phyloP scores from a whole-genome alignment of 2,888 invertebrate genomes.

The Allolobophora icterica region DNA sequence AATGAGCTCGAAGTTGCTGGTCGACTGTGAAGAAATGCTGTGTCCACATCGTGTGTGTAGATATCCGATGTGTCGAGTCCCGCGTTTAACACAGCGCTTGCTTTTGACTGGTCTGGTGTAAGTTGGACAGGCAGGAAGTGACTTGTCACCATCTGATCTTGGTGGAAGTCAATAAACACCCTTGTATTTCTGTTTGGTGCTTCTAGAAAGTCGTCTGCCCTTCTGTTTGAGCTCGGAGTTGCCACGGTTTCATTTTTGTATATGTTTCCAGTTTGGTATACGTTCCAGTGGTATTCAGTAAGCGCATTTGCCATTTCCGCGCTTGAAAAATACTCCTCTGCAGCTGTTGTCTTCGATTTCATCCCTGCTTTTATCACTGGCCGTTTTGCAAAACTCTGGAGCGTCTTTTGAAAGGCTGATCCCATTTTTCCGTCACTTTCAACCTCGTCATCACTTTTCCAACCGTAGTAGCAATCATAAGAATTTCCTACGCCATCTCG shows the following conservation, averaged over 20 bases:
- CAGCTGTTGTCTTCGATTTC: not conserved
- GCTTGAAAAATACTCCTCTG: constrained; percentile 8
- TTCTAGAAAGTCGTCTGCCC: not conserved
- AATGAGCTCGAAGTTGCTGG: not conserved
- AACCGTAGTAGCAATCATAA: not conserved
- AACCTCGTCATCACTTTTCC: not conserved
- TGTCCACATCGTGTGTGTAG: not conserved
- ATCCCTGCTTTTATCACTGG: not conserved
- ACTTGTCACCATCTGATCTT: not conserved
- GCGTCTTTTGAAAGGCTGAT: not conserved
- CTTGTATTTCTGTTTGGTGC: not conserved
- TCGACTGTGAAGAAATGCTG: not conserved
- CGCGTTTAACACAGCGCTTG: not conserved
- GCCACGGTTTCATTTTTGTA: not conserved
- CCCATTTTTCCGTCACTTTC: not conserved
- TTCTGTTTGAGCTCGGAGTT: not conserved
- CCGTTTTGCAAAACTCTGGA: not conserved
- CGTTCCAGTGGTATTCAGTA: not conserved
- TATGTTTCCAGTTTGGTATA: not conserved
- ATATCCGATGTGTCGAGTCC: not conserved
- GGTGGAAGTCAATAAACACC: not conserved
- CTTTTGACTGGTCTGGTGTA: not conserved
- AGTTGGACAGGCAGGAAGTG: not conserved
- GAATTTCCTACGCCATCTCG: not conserved
- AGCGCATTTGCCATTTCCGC: not conserved